Evolutionary conservation across 2,113 vertebrate genomes (phyloP), one percentile per base, ranked within the genome.

Genomic region (Clarias magur): DNA sequence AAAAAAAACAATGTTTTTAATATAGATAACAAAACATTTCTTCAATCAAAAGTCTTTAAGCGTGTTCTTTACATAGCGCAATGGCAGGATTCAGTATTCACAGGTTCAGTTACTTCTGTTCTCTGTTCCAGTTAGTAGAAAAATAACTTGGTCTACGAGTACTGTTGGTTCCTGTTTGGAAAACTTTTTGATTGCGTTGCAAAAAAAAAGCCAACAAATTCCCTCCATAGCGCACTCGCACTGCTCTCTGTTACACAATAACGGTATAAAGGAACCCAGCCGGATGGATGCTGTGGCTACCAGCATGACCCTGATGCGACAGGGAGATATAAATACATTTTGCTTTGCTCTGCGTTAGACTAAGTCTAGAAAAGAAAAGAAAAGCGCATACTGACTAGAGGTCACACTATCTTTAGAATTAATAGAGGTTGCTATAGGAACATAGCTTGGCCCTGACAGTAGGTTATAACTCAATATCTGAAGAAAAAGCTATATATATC

Each of bases 271-370:
- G 30, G 25, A 63, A 48, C 38, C 21, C 84, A 85, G 12, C 53
- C 76, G 80, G 3, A 80, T 57, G 48, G 27, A 75, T 23, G 27
- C 27, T 48, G 60, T 27, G 60, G 42, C 56, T 85, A 53, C 17
- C 25, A 67, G 1, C 21, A 23, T 65, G 60, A 65, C 75, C 15
- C 19, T 57, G 17, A 80, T 86, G 62, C 48, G 17, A 78, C 75
- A 63, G 42, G 1, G n/a, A 85, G 84, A 16, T 86, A 86, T 86
- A 86, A 67, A 79, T 79, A 57, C 23, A 48, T 80, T 65, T 68
- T 17, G 19, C 75, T 56, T 57, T 67, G 11, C 53, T 56, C 60
- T 86, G 60, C 80, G 27, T 13, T 56, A 68, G 30, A 80, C 53
- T 80, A 68, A 48, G 57, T 21, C 9, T 27, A 19, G 83, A 59